Evolutionary conservation across 2,888 invertebrate species (phyloP).

Genomic region (Mimachlamys varia): DNA sequence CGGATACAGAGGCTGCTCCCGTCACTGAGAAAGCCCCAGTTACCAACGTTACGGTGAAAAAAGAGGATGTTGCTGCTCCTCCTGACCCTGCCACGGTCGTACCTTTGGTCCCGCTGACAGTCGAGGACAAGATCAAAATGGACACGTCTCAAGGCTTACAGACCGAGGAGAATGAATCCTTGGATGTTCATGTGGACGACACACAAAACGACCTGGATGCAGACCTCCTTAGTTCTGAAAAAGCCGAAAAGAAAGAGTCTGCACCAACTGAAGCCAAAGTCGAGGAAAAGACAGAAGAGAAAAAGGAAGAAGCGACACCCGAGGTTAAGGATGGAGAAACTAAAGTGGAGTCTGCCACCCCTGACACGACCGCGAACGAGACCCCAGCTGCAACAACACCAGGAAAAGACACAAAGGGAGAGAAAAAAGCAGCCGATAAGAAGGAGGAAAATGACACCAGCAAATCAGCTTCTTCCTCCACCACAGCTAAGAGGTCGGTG

Average conservation of each 20-base stretch:
- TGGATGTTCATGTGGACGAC: conserved; percentile 81
- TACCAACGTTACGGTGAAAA: neutral
- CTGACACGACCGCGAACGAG: neutral
- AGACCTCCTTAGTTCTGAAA: conserved; percentile 67
- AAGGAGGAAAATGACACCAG: conserved; percentile 67
- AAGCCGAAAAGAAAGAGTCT: conserved; percentile 39
- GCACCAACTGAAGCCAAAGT: conserved; percentile 47
- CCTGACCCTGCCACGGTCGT: conserved; percentile 45
- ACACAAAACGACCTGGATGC: conserved; percentile 80
- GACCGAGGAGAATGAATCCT: conserved; percentile 76
- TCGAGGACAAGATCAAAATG: conserved; percentile 71
- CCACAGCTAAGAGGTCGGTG: conserved; percentile 70
- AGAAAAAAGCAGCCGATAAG: conserved; percentile 64
- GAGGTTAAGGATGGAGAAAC: conserved; percentile 36
- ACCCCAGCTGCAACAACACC: conserved; percentile 42
- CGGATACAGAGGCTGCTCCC: neutral
- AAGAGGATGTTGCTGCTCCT: conserved; percentile 28
- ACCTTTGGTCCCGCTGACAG: conserved; percentile 66
- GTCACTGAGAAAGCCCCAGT: conserved; percentile 39
- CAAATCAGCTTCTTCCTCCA: conserved; percentile 54
- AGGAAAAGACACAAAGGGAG: conserved; percentile 58
- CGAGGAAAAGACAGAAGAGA: conserved; percentile 58
- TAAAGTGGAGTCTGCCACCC: conserved; percentile 43
- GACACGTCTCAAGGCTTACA: conserved; percentile 61
- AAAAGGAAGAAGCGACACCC: conserved; percentile 36